These are phyloP conservation scores for Tachypleus tridentatus DNA, from an alignment of 1,140 invertebrate species.

Conservation along the genomic window DNA sequence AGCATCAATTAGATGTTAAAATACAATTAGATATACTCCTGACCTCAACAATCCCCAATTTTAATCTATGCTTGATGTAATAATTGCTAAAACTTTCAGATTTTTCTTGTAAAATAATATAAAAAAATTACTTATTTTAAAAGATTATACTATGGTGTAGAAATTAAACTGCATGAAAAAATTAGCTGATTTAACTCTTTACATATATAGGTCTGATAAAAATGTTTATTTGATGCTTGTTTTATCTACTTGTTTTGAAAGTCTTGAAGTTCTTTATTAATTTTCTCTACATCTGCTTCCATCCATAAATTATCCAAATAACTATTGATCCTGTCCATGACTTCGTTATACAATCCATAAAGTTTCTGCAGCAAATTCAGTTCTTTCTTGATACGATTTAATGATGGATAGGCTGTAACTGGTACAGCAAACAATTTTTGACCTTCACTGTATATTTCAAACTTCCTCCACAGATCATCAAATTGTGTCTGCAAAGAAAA, in stretches of 20 bases:
- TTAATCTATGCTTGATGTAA: no score
- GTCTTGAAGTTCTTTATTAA: slow-evolving; percentile 92
- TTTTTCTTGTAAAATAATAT: no score
- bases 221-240: no score
- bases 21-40: no score
- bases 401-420: slow-evolving; percentile 78
- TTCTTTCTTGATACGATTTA: slow-evolving; percentile 86
- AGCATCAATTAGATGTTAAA: no score
- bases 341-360: slow-evolving; percentile 91
- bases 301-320: slow-evolving; percentile 95
- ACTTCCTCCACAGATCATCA: slow-evolving; percentile 63
- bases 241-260: slow-evolving; percentile 71
- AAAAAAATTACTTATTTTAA: no score
- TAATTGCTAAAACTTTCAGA: no score
- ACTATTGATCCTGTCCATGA: slow-evolving; percentile 86
- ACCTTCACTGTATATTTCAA: slow-evolving; percentile 67
- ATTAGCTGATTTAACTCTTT: no score
- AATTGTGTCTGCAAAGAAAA: slow-evolving; percentile 48
- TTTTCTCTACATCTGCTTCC: slow-evolving; percentile 93
- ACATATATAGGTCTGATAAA: no score
- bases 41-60: no score
- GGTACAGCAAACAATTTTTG: slow-evolving; percentile 86
- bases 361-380: slow-evolving; percentile 87
- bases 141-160: no score
- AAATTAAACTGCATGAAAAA: no score